These are phyloP conservation scores for Ivindomyrus marchei DNA, from an alignment of 2,113 vertebrate genomes.

Conservation along the genomic window DNA sequence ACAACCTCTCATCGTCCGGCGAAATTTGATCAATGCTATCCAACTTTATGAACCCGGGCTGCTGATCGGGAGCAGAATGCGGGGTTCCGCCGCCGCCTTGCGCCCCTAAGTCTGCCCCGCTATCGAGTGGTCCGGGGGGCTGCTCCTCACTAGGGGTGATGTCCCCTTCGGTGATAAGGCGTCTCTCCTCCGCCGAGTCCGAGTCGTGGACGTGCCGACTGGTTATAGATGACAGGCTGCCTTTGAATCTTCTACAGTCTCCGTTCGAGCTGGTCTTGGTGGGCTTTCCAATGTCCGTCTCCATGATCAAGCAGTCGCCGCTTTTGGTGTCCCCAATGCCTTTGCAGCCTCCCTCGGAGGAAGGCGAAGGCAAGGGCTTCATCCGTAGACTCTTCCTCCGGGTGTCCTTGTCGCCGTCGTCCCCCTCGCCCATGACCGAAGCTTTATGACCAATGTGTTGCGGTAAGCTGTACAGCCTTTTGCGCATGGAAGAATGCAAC, in stretches of 20 bases:
- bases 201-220: slow-evolving; percentile 70
- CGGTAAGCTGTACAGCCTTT: slow-evolving; percentile 92
- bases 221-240: slow-evolving; percentile 85
- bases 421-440: slow-evolving; percentile 74
- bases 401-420: slow-evolving; percentile 74
- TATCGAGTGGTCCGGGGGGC: slow-evolving; percentile 65
- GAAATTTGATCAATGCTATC: slow-evolving; percentile 79
- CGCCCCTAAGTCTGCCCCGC: slow-evolving; percentile 56
- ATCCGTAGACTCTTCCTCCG: slow-evolving; percentile 85
- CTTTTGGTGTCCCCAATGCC: slow-evolving; percentile 55
- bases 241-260: slow-evolving; percentile 84
- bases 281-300: slow-evolving; percentile 61
- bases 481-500: slow-evolving; percentile 92
- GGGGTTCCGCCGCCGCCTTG: slow-evolving; percentile 41
- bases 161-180: slow-evolving; percentile 81
- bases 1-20: slow-evolving; percentile 79
- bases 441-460: slow-evolving; percentile 84
- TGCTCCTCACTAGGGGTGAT: slow-evolving; percentile 50
- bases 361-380: slow-evolving; percentile 74
- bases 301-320: slow-evolving; percentile 52
- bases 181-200: slow-evolving; percentile 76
- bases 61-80: slow-evolving; percentile 55
- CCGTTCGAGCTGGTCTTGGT: slow-evolving; percentile 86
- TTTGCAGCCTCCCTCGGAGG: slow-evolving; percentile 60
- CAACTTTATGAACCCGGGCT: slow-evolving; percentile 77